Conservation (phyloP, 2,113 vertebrate species). For the Thymallus thymallus region DNA sequence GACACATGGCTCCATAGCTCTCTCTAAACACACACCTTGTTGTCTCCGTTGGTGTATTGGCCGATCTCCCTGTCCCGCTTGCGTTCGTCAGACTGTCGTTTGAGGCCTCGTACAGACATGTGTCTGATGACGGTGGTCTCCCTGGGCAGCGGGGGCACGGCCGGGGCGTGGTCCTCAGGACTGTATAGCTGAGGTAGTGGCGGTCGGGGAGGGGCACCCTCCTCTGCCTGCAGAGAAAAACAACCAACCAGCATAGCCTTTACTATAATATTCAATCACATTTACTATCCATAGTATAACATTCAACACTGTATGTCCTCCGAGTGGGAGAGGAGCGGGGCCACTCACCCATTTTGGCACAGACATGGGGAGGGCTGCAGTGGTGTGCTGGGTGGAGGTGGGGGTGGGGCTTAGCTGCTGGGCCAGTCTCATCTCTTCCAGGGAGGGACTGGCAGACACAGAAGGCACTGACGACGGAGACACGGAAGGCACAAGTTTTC, state of each 20-base stretch:
- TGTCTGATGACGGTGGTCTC: constrained; percentile 93
- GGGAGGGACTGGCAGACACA: constrained; percentile 71
- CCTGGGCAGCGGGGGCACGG: constrained; percentile 88
- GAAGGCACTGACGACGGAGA: constrained; percentile 91
- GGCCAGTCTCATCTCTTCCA: constrained; percentile 74
- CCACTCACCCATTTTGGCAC: constrained; percentile 83
- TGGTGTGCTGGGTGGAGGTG: constrained; percentile 69
- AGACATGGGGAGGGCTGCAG: constrained; percentile 70
- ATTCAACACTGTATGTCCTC: neutral
- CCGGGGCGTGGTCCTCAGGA: constrained; percentile 89
- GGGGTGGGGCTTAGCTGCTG: constrained; percentile 71
- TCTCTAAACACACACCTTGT: constrained; percentile 71
- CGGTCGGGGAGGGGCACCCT: constrained; percentile 92
- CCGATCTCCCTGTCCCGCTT: constrained; percentile 92
- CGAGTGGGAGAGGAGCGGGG: neutral
- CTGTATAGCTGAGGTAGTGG: constrained; percentile 96
- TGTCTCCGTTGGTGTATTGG: constrained; percentile 90
- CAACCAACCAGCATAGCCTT: neutral
- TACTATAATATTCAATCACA: neutral
- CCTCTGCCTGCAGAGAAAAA: constrained; percentile 73
- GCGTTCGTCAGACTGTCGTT: constrained; percentile 95
- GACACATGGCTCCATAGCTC: constrained; percentile 21
- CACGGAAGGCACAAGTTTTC: constrained; percentile 94
- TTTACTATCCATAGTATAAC: neutral
- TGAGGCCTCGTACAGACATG: constrained; percentile 92